Evolutionary conservation across 1,140 invertebrate species (phyloP).

Genomic region (Sogatella furcifera): DNA sequence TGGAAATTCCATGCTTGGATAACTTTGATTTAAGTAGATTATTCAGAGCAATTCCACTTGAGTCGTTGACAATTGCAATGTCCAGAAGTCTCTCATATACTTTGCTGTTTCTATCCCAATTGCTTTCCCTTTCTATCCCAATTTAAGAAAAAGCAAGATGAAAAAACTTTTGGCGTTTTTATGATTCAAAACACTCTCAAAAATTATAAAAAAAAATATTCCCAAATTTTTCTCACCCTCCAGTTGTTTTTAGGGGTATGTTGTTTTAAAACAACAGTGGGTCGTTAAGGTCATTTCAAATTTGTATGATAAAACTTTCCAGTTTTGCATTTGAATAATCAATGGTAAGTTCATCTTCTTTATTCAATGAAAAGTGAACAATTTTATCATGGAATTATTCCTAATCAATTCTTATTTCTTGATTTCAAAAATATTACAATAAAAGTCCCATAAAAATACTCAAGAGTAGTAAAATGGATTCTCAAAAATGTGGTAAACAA

Average conservation of each 20-base stretch:
- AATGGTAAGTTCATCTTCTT: neutral
- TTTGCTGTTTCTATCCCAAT: no score
- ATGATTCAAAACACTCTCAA: neutral
- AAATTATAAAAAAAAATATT: neutral
- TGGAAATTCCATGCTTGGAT: neutral
- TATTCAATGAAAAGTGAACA: neutral
- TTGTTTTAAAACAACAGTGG: neutral
- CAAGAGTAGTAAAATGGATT: neutral
- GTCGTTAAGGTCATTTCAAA: neutral
- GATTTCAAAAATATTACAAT: neutral
- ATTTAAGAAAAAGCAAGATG: neutral
- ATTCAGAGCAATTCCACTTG: slow-evolving; percentile 10
- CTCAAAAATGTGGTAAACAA: no score
- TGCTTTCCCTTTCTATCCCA: slow-evolving; percentile 3
- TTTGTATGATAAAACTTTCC: no score
- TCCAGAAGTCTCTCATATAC: slow-evolving; percentile 14
- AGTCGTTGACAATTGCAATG: slow-evolving; percentile 11
- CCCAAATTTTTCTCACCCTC: neutral
- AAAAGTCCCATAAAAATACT: neutral
- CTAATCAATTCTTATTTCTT: no score
- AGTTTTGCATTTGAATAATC: neutral
- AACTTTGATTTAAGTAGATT: slow-evolving; percentile 3
- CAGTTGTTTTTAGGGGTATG: neutral
- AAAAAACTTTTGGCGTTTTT: neutral
- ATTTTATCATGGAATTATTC: neutral